Evolutionary conservation across 2,113 vertebrate species (phyloP), one percentile per base, ranked within the genome.

Genomic region (Salminus brasiliensis): DNA sequence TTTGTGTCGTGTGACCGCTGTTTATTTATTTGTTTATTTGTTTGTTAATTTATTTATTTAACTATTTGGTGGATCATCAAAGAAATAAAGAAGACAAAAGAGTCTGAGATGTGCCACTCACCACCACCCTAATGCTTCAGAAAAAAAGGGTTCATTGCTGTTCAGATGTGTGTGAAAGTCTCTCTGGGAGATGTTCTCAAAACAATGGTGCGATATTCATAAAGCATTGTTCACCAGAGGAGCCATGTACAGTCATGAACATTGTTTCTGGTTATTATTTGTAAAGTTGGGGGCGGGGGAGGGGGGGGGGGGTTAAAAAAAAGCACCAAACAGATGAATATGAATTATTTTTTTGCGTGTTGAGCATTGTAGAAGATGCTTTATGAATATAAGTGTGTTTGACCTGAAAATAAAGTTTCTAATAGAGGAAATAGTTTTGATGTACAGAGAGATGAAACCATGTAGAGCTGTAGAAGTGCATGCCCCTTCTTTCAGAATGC

Each of bases 341-440:
- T 70, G 27, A n/a, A n/a, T n/a, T n/a, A n/a, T 71, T 82, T 86
- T 85, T 79, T 73, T 80, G 85, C 82, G 30, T 59, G 41, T 83
- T 85, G 85, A 87, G 87, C 87, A 86, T 90, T 91, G 85, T 84
- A 83, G 88, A 73, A 90, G 88, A 91, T 90, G 91, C 89, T 92
- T 93, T 92, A 90, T 92, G 91, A 92, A 92, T 92, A 92, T 92
- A 89, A 88, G 86, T 83, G 91, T 92, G 89, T 92, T 88, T 87
- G 87, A 88, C 73, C 79, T 84, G 76, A 74, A 88, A 84, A 67
- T 59, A 34, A 34, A 86, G 3, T 92, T 92, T 91, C 73, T 90
- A 85, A 89, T 87, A 89, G 86, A 92, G 88, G 85, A 85, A 88
- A 88, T 91, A 91, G 90, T 92, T 91, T 92, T 92, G 87, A 88